Conservation (phyloP, 2,888 invertebrate species). For the Drosophila mulleri region DNA sequence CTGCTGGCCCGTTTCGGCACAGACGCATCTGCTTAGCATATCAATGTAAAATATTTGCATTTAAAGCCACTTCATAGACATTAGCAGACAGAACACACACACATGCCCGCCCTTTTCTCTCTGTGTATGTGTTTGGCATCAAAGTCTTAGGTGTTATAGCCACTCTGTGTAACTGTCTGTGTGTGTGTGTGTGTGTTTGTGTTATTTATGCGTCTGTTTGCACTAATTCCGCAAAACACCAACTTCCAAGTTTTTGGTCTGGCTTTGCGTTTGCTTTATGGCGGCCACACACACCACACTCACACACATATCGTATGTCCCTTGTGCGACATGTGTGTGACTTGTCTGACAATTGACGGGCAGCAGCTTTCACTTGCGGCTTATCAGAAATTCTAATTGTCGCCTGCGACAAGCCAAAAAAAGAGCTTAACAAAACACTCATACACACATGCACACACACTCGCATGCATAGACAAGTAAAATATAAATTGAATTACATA, state of each 20-base stretch:
- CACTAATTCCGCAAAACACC: slow-evolving; percentile 69
- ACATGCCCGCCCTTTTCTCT: background rate
- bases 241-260: slow-evolving; percentile 43
- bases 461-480: slow-evolving; percentile 29
- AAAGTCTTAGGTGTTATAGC: slow-evolving; percentile 71
- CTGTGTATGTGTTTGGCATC: slow-evolving; percentile 26
- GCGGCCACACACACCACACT: slow-evolving; percentile 34
- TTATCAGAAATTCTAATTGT: slow-evolving; percentile 80
- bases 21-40: slow-evolving; percentile 79
- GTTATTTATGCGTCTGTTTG: slow-evolving; percentile 80
- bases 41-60: slow-evolving; percentile 63
- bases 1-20: slow-evolving; percentile 15
- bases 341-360: slow-evolving; percentile 52
- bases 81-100: slow-evolving; percentile 54
- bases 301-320: background rate
- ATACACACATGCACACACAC: slow-evolving; percentile 2
- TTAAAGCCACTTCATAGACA: slow-evolving; percentile 69
- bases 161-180: background rate
- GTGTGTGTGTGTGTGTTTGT: background rate
- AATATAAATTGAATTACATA: slow-evolving; percentile 80
- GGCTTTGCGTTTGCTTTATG: slow-evolving; percentile 54
- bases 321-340: slow-evolving; percentile 27
- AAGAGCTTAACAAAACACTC: slow-evolving; percentile 18
- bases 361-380: slow-evolving; percentile 64
- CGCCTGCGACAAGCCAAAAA: slow-evolving; percentile 58